Evolutionary conservation across 2,888 invertebrate species (phyloP).

Genomic region (Exephanes ischioxanthus): DNA sequence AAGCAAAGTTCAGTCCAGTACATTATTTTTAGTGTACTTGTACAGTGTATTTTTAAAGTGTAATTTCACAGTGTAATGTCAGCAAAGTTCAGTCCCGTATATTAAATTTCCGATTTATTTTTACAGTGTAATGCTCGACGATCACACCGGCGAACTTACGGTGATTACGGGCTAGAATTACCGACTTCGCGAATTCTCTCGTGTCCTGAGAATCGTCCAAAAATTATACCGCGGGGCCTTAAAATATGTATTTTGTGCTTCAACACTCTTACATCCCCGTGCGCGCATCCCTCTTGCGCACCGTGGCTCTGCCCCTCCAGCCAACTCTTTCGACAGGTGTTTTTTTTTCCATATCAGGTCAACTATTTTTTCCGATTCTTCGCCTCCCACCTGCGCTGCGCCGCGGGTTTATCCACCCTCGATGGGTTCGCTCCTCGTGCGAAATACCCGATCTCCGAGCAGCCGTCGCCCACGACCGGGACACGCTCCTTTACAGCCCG

Average conservation of each 20-base stretch:
- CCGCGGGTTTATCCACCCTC: constrained; percentile 8
- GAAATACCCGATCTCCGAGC: constrained; percentile 15
- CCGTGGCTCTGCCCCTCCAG: constrained; percentile 37
- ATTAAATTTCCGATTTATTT: too few relatives aligned
- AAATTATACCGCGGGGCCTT: constrained; percentile 69
- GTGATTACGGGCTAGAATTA: background rate
- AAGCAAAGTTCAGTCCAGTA: too few relatives aligned
- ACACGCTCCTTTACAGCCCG: constrained; percentile 77
- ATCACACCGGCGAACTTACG: background rate
- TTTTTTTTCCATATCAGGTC: background rate
- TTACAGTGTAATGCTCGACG: too few relatives aligned
- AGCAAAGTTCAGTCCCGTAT: too few relatives aligned
- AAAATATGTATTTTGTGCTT: constrained; percentile 82
- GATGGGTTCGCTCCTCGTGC: constrained; percentile 15
- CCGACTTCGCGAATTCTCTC: background rate
- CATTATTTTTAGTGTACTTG: too few relatives aligned
- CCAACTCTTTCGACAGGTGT: constrained; percentile 36
- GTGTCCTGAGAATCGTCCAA: background rate
- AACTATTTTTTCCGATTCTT: constrained; percentile 54
- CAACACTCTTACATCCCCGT: constrained; percentile 72
- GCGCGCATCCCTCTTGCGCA: too few relatives aligned
- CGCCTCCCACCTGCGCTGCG: constrained; percentile 41
- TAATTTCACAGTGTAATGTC: too few relatives aligned
- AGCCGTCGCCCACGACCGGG: constrained; percentile 63
- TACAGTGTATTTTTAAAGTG: too few relatives aligned